Base-by-base conservation (phyloP, 1,140 invertebrate species). In the Temnothorax nylanderi region DNA sequence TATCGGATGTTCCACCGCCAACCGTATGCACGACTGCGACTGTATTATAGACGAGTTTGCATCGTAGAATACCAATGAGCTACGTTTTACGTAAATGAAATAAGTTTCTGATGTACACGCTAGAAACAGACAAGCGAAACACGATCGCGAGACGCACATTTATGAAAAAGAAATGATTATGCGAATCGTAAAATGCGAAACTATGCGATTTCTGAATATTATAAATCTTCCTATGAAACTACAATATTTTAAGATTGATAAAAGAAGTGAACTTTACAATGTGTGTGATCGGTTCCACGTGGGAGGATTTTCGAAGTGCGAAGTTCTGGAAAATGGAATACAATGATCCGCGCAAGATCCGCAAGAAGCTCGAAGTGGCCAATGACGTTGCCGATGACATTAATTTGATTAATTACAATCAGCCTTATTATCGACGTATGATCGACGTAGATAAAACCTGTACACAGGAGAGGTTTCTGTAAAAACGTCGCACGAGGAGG, bases 21-120 rank as follows among this genome's bases (percentile, higher is more conserved):
- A 18, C 32, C n/a, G 6, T 34, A 49, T 0, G 32, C 34, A 4
- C n/a, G 60, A 8, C 10, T 32, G 18, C 37, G 44, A 47, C 10
- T 32, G 7, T n/a, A n/a, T 47, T 47, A 5, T 10, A 37, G 6
- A 47, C 1, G 10, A 78, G n/a, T 47, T 65, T 77, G 26, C 58
- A 21, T 49, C 26, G 1, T 11, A 4, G 26, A 78, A 78, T 65
- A 65, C 16, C 18, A 37, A 65, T 34, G 58, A 65, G 26, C 41
- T 32, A 65, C 18, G 21, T 13, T 77, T 78, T 49, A 77, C 26
- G 4, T 47, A 64, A 77, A 62, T 1, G 16, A 77, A 64, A 47
- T 60, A 44, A 58, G 37, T 60, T 18, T 21, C 54, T 60, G 47
- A 21, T 54, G 71, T 18, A n/a, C 7, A 32, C 32, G 69, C 1